Percentiles rank a stretch among this genome's conserved stretches.
phyloP scores from a whole-genome alignment of 1,140 invertebrate species.

The Scaptomyza pallida region DNA sequence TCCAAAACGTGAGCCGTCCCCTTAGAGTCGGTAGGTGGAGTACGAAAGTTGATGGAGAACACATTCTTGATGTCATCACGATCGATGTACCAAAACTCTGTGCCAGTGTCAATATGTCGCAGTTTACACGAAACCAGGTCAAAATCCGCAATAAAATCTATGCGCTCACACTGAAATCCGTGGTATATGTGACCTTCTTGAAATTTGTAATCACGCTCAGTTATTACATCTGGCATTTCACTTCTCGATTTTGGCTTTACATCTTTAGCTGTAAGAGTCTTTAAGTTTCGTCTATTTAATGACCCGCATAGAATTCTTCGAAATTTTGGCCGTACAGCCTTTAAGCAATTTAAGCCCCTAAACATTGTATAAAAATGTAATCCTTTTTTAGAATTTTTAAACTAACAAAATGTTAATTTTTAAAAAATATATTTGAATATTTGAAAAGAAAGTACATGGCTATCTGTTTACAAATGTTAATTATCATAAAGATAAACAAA shows the following conservation, averaged over 20 bases:
- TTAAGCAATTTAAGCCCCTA: not conserved
- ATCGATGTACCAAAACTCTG: conserved; percentile 94
- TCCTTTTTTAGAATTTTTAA: too few species aligned
- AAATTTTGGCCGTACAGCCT: not conserved
- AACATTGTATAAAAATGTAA: conserved; percentile 4
- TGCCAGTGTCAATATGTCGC: conserved; percentile 91
- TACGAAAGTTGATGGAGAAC: conserved; percentile 94
- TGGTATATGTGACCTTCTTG: conserved; percentile 86
- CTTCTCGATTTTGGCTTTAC: not conserved
- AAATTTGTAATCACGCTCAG: conserved; percentile 63
- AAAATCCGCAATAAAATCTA: conserved; percentile 88
- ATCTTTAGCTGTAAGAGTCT: not conserved
- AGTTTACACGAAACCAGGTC: conserved; percentile 90
- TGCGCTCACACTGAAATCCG: conserved; percentile 87
- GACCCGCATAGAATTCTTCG: not conserved
- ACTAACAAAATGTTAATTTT: too few species aligned
- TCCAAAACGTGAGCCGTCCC: conserved; percentile 97
- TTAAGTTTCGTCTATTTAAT: not conserved
- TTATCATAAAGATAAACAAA: too few species aligned
- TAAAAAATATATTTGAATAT: too few species aligned
- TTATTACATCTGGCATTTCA: conserved; percentile 9
- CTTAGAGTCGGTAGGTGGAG: conserved; percentile 93
- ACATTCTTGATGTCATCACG: conserved; percentile 95
- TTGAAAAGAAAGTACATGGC: too few species aligned
- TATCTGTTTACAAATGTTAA: too few species aligned